Evolutionary conservation across 2,797 vertebrate genomes (phyloP).

Genomic region (Melopsittacus undulatus): DNA sequence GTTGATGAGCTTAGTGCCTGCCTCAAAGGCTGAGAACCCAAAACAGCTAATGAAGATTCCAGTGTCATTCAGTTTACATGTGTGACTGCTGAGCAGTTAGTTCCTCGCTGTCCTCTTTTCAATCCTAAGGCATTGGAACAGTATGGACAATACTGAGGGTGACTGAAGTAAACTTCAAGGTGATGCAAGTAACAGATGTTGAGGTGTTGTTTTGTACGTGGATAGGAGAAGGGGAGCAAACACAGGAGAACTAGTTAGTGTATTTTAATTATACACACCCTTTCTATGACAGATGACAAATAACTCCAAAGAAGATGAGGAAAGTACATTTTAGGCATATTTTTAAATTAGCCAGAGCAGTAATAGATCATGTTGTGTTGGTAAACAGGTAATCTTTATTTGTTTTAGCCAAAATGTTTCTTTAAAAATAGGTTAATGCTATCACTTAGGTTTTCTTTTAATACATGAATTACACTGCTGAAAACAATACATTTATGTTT

Average conservation of each 20-base stretch:
- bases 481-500: neutral
- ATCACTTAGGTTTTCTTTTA: neutral
- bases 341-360: neutral
- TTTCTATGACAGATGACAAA: neutral
- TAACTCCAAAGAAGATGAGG: neutral
- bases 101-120: neutral
- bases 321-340: neutral
- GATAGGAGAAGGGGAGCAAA: neutral
- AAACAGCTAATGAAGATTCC: neutral
- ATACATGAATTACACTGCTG: neutral
- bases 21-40: neutral
- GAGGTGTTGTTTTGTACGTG: neutral
- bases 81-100: neutral
- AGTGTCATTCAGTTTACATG: neutral
- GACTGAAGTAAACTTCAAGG: neutral
- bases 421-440: neutral
- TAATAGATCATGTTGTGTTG: neutral
- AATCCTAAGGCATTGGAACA: neutral
- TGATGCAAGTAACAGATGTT: neutral
- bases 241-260: neutral
- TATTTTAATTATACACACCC: neutral
- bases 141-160: neutral
- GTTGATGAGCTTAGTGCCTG: neutral
- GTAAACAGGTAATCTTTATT: neutral
- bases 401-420: neutral